These are phyloP conservation scores for Hepsetus odoe DNA, from an alignment of 2,113 vertebrate genomes.

Conservation along the genomic window DNA sequence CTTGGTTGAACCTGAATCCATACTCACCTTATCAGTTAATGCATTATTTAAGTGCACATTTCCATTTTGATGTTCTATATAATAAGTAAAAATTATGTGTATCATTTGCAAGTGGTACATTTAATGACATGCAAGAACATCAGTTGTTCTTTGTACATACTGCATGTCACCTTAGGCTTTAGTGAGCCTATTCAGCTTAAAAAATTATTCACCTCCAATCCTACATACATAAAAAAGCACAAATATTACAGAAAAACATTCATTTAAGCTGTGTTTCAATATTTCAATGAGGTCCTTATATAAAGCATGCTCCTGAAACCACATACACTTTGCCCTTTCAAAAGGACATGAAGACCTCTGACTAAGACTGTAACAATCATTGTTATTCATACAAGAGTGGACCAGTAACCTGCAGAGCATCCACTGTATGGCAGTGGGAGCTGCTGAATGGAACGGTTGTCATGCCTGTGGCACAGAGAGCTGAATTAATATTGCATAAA, in stretches of 20 bases:
- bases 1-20: background rate
- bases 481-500: slow-evolving; percentile 14
- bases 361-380: slow-evolving; percentile 20
- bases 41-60: no score
- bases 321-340: slow-evolving; percentile 42
- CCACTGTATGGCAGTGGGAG: background rate
- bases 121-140: background rate
- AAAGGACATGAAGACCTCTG: slow-evolving; percentile 29
- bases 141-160: background rate
- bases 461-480: background rate
- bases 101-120: background rate
- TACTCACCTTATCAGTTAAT: background rate
- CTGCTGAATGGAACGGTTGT: background rate
- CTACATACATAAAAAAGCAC: slow-evolving; percentile 26
- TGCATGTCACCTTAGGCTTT: slow-evolving; percentile 8
- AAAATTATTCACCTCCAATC: slow-evolving; percentile 15
- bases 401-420: slow-evolving; percentile 10
- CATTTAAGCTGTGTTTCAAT: slow-evolving; percentile 15
- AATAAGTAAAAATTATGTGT: no score
- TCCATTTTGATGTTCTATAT: no score
- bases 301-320: slow-evolving; percentile 31
- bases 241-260: slow-evolving; percentile 1
- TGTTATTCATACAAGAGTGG: slow-evolving; percentile 24
- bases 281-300: slow-evolving; percentile 34
- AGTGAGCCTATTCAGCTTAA: background rate